A percentile compares a stretch with the other conserved stretches of the same genome.
phyloP scores from a whole-genome alignment of 2,888 invertebrate species.

The Alitta virens region DNA sequence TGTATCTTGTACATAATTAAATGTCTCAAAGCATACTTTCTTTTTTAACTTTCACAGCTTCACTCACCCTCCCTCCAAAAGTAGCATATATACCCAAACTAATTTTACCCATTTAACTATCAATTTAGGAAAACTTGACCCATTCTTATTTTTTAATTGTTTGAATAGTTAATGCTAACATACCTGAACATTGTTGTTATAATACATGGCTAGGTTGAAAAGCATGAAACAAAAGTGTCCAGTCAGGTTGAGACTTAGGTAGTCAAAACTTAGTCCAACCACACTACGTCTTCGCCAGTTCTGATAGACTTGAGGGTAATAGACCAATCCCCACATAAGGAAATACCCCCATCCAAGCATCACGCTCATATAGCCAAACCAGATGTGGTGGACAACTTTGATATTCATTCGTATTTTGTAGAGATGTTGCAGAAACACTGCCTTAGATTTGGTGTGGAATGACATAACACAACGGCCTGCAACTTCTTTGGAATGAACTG shows the following conservation, averaged over 20 bases:
- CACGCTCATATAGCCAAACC: conserved; percentile 23
- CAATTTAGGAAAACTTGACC: too few species aligned
- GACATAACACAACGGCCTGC: conserved; percentile 24
- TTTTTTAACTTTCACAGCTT: too few species aligned
- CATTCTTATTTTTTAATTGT: too few species aligned
- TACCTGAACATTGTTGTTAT: conserved; percentile 23
- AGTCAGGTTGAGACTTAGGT: conserved; percentile 23
- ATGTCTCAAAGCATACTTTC: too few species aligned
- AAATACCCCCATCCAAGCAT: conserved; percentile 26
- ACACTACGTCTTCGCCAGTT: conserved; percentile 24
- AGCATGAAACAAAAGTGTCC: conserved; percentile 27
- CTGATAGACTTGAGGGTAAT: conserved; percentile 29
- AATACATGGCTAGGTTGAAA: conserved; percentile 25
- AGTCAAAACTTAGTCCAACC: conserved; percentile 29
- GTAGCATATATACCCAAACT: too few species aligned
- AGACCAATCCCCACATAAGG: conserved; percentile 17
- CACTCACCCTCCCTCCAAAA: too few species aligned
- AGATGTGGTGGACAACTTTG: conserved; percentile 23
- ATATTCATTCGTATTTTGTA: conserved; percentile 17
- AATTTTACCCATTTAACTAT: too few species aligned
- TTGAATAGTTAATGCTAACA: too few species aligned
- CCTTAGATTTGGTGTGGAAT: conserved; percentile 18
- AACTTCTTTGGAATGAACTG: conserved; percentile 20
- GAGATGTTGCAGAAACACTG: conserved; percentile 12
- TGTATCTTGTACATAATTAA: too few species aligned